phyloP scores from a whole-genome alignment of 35 echinoderm and acorn worm genomes.

The Ophiothrix spiculata region DNA sequence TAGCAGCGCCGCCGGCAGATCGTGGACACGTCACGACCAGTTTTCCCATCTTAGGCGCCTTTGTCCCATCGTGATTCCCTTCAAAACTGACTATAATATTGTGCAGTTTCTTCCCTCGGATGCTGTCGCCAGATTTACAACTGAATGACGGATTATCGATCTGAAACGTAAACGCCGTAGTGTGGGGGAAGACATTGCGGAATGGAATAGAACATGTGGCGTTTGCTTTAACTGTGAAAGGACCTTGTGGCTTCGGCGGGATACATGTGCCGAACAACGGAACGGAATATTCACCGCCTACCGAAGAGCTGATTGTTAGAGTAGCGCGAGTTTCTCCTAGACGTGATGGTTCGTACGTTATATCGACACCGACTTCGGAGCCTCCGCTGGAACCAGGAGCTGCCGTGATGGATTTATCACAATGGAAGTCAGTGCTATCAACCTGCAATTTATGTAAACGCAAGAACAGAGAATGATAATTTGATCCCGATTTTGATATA shows the following conservation, averaged over 20 bases:
- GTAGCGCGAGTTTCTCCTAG: constrained; percentile 83
- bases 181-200: constrained; percentile 97
- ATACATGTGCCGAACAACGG: constrained; percentile 92
- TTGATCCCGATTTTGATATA: too few species aligned
- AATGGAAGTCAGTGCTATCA: constrained; percentile 96
- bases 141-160: constrained; percentile 87
- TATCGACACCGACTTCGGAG: constrained; percentile 84
- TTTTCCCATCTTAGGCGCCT: constrained; percentile 99
- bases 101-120: constrained; percentile 94
- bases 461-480: not conserved
- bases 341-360: constrained; percentile 88
- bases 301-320: constrained; percentile 61
- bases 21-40: constrained; percentile 85
- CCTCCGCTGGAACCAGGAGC: constrained; percentile 94
- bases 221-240: constrained; percentile 86
- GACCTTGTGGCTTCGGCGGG: constrained; percentile 89
- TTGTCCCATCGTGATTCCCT: constrained; percentile 81
- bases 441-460: constrained; percentile 27
- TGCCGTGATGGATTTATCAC: constrained; percentile 85
- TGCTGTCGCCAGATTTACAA: constrained; percentile 78
- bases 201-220: constrained; percentile 93
- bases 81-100: constrained; percentile 93
- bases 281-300: constrained; percentile 87
- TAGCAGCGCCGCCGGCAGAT: constrained; percentile 91
- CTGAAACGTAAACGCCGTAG: constrained; percentile 93